Evolutionary conservation across 2,797 vertebrate species (phyloP), one percentile per base, ranked within the genome.

Genomic region (Rhinophrynus dorsalis): DNA sequence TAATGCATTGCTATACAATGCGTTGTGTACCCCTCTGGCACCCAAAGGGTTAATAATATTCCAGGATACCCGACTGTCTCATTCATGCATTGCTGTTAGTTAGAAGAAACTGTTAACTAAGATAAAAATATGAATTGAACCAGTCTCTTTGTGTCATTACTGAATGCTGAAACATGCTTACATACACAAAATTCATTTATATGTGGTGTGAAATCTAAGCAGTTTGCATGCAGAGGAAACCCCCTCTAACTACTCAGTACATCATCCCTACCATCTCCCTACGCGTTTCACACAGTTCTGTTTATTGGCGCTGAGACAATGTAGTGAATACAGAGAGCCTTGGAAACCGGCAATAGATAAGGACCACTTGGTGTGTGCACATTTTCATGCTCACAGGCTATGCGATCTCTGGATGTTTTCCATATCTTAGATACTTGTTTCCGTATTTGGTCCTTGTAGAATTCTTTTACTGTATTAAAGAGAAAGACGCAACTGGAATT

Each of bases 291-390:
- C 17, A 50, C 8, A 9, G 48, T n/a, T n/a, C n/a, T n/a, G n/a
- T n/a, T n/a, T n/a, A n/a, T n/a, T n/a, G n/a, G n/a, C n/a, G n/a
- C n/a, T 27, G 27, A 26, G 47, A 51, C 35, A 40, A 42, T 65
- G 23, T 6, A 29, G 26, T 8, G 32, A 23, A 17, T 30, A 27
- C 24, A 13, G 6, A 23, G 35, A 38, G 15, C 18, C 37, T 17
- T 8, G 33, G 40, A n/a, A 57, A 54, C 40, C 57, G 64, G 48
- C 51, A 56, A 51, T 18, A 23, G 63, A 65, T 65, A 65, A 56
- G 38, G 51, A 17, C 13, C 27, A 44, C 26, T 56, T 23, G 15
- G 6, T 1, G 18, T 27, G 52, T 67, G 64, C n/a, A 57, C 29
- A 67, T 24, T 57, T 20, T 57, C 40, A 57, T 10, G n/a, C n/a